Base-by-base conservation (phyloP, 2,113 vertebrate species). In the Cisticola juncidis region DNA sequence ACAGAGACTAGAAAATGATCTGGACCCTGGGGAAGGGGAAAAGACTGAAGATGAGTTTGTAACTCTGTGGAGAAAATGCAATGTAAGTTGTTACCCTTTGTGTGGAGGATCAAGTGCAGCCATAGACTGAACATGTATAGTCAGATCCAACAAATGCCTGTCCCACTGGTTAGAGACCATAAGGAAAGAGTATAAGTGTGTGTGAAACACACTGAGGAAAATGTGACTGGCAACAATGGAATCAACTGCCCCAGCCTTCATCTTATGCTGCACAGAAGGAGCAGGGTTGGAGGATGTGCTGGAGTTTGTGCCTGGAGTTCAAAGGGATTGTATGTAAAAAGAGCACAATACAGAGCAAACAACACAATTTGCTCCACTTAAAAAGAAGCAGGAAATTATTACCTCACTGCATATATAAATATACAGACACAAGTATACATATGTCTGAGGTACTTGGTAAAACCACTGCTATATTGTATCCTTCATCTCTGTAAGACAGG, bases 11-110 rank as follows among this genome's bases (percentile, higher is more conserved):
- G 97, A 98, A 93, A 95, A 94, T 24, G 96, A 98, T n/a, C 96
- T 99, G 83, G 97, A 98, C 48, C 86, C 81, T 6, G 70, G 66
- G 3, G 95, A 86, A 7, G 92, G 66, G 38, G 96, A 95, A 4
- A 94, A 51, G 36, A 97, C 95, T 0, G 98, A 99, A 89, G 98
- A 99, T 9, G 97, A 98, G 85, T 96, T 99, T 92, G 96, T 99
- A 82, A 96, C 95, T 60, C 96, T 95, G 68, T 99, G 99, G 99
- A 98, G 93, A 94, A 98, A 92, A 77, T 98, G 97, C 96, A 98
- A 78, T 82, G 99, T 99, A 90, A 98, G 98, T 90, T 44, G 14
- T 56, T 88, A 51, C 2, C 10, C 40, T 74, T 83, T 22, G 4
- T 61, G 57, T 45, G 36, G 26, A 85, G 33, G n/a, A 48, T 47